A percentile compares a stretch with the other conserved stretches of the same genome.
phyloP scores from a whole-genome alignment of 2,113 vertebrate genomes.

The Toxostoma redivivum region DNA sequence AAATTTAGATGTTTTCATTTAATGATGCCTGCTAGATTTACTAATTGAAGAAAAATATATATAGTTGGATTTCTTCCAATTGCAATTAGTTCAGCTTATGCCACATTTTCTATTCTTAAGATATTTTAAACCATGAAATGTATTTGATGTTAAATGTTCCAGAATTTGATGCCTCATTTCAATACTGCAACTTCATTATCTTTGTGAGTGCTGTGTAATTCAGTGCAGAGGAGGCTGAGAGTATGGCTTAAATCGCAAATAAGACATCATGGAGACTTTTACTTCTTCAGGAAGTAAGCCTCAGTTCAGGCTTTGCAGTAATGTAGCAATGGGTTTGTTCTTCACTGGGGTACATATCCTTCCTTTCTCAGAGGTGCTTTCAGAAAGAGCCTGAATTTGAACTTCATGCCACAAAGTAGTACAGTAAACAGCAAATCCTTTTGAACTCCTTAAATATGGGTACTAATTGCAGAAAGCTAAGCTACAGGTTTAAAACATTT shows the following conservation, averaged over 20 bases:
- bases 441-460: neutral
- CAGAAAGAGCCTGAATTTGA: neutral
- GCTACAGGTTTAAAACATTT: neutral
- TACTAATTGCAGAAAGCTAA: neutral
- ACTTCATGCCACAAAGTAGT: neutral
- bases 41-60: neutral
- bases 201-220: neutral
- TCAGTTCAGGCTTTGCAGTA: neutral
- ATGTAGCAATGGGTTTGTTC: neutral
- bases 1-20: neutral
- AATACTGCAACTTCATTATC: neutral
- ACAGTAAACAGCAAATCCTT: neutral
- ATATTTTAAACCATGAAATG: neutral
- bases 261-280: neutral
- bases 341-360: fast-evolving
- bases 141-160: neutral
- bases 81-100: neutral
- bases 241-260: neutral
- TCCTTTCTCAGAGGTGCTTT: neutral
- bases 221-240: neutral
- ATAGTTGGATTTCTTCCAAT: neutral
- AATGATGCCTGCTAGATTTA: neutral
- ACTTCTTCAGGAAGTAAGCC: neutral
- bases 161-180: neutral
- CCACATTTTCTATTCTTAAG: neutral